Percentiles rank a stretch among this genome's conserved stretches.
Evolutionary conservation across 1,140 invertebrate species (phyloP).

Genomic region (silkworm (Bombyx mori)): DNA sequence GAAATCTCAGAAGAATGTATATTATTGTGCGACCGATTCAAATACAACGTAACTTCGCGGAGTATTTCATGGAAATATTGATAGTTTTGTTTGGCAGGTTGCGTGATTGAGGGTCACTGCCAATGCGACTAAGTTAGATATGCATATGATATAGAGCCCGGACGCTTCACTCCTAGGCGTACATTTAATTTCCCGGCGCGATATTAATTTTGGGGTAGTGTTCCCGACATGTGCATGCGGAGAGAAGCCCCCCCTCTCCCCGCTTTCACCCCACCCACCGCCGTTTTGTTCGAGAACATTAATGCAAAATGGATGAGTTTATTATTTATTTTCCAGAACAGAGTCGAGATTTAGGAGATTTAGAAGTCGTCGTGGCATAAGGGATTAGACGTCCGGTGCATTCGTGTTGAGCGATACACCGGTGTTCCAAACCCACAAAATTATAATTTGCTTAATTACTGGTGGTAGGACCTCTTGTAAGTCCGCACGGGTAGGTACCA

Average conservation of each 20-base stretch:
- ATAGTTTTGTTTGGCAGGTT: constrained; percentile 13
- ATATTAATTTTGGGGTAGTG: constrained; percentile 49
- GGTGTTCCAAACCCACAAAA: no score
- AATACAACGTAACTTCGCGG: constrained; percentile 10
- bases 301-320: constrained; percentile 36
- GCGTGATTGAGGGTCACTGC: constrained; percentile 12
- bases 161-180: constrained; percentile 10
- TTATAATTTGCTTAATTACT: no score
- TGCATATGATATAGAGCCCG: constrained; percentile 20
- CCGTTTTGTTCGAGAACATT: constrained; percentile 13
- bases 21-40: constrained; percentile 26
- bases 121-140: constrained; percentile 33
- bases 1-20: constrained; percentile 18
- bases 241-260: not conserved
- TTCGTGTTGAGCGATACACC: no score
- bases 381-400: no score
- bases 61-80: constrained; percentile 1
- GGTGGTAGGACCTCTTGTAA: no score
- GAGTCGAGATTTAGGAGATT: no score
- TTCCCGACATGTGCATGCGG: constrained; percentile 27
- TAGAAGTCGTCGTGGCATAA: no score
- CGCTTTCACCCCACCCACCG: no score
- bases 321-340: no score
- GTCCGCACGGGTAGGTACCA: no score
- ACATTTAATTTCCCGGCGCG: constrained; percentile 42